A percentile compares a stretch with the other conserved stretches of the same genome.
Conservation (phyloP, 2,888 invertebrate genomes). For the Euzetes globulus region DNA sequence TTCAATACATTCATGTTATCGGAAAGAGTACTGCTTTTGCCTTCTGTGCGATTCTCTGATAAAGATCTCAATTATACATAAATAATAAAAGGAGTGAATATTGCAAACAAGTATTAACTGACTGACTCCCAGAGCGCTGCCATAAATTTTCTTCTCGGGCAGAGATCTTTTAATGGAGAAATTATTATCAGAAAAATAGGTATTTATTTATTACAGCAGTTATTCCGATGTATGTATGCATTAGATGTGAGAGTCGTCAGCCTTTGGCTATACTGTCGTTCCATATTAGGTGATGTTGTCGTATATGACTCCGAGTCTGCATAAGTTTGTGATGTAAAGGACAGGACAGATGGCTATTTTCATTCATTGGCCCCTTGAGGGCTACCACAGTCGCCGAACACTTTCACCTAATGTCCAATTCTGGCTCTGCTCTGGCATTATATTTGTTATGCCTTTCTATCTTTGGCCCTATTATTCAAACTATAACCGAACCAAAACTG, state of each 20-base stretch:
- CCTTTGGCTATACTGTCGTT: neutral
- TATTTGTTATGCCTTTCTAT: neutral
- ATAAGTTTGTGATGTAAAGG: neutral
- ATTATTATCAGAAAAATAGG: neutral
- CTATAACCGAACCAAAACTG: neutral
- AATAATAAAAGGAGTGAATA: neutral
- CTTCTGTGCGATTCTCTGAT: neutral
- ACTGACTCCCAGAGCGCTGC: neutral
- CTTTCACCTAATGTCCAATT: neutral
- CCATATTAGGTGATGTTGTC: neutral
- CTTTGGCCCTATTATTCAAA: neutral
- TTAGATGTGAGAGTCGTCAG: neutral
- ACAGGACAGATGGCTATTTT: conserved; percentile 9
- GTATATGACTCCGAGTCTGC: neutral
- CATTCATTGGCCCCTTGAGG: conserved; percentile 17
- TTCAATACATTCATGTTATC: no score
- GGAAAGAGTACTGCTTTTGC: neutral
- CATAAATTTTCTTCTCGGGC: neutral
- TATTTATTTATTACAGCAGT: neutral
- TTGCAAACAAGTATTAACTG: neutral
- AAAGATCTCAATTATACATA: neutral
- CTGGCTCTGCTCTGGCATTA: neutral
- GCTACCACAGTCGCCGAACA: neutral
- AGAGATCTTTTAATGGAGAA: neutral
- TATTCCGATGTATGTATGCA: neutral